phyloP scores from a whole-genome alignment of 2,113 vertebrate species.

The Engraulis encrasicolus region DNA sequence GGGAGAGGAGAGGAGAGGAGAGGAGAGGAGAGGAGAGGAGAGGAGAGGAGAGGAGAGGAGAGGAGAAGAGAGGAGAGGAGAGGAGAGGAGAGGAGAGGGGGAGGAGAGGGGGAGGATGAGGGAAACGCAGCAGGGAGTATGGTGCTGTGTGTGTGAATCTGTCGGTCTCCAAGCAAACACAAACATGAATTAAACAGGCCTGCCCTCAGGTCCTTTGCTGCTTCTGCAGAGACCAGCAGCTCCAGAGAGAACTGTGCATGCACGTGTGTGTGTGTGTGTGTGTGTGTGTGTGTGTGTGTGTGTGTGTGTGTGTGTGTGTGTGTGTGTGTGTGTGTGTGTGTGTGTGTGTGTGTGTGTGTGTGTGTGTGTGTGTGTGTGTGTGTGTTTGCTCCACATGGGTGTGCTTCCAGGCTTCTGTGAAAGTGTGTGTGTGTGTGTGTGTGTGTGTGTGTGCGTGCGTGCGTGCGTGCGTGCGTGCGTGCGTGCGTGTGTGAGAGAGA shows the following conservation, averaged over 20 bases:
- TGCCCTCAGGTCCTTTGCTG: constrained; percentile 34
- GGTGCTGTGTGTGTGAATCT: constrained; percentile 36
- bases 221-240: constrained; percentile 43
- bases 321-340: not conserved
- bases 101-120: constrained; percentile 18
- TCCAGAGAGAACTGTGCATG: not conserved
- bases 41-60: not conserved
- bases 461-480: not conserved
- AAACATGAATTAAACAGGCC: constrained; percentile 53
- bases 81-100: not conserved
- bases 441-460: not conserved
- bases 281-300: not conserved
- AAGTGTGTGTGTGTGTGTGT: not conserved
- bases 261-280: not conserved
- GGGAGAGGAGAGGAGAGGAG: not conserved
- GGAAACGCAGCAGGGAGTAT: constrained; percentile 3
- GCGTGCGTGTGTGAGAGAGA: not conserved
- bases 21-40: not conserved
- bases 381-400: not conserved
- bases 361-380: not conserved
- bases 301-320: not conserved
- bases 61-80: not conserved
- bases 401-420: too few relatives aligned
- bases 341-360: not conserved
- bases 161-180: constrained; percentile 45